Evolutionary conservation across 2,888 invertebrate genomes (phyloP).

Genomic region (Cataglyphis altisquamis): DNA sequence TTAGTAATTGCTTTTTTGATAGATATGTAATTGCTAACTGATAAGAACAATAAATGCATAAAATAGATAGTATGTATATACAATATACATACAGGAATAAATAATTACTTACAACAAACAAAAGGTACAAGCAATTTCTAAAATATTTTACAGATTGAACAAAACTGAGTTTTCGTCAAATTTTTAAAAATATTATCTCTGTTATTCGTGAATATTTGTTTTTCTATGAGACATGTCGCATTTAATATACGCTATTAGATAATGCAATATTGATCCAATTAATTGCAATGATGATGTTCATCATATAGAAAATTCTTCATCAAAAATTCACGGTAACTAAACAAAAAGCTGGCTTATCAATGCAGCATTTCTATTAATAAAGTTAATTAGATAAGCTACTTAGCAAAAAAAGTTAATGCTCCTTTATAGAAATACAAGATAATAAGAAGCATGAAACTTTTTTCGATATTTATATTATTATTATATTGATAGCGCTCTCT

Average conservation of each 20-base stretch:
- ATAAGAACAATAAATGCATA: neutral
- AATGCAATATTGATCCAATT: slow-evolving; percentile 37
- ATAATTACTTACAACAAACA: slow-evolving; percentile 20
- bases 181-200: neutral
- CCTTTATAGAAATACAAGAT: neutral
- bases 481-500: neutral
- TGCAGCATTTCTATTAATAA: slow-evolving; percentile 4
- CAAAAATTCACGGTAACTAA: neutral
- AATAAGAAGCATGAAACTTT: slow-evolving; percentile 20
- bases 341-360: neutral
- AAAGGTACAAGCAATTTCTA: neutral
- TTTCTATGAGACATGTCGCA: neutral
- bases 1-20: neutral
- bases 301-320: neutral
- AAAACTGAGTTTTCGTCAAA: neutral
- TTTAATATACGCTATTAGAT: neutral
- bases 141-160: neutral
- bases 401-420: slow-evolving; percentile 2
- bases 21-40: slow-evolving; percentile 1
- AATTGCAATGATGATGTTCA: neutral
- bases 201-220: neutral
- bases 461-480: slow-evolving; percentile 12
- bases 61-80: neutral
- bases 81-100: neutral
- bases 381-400: slow-evolving; percentile 18